These are phyloP conservation scores for Sebastes goodei DNA, from an alignment of 2,797 vertebrate species.

Conservation along the genomic window DNA sequence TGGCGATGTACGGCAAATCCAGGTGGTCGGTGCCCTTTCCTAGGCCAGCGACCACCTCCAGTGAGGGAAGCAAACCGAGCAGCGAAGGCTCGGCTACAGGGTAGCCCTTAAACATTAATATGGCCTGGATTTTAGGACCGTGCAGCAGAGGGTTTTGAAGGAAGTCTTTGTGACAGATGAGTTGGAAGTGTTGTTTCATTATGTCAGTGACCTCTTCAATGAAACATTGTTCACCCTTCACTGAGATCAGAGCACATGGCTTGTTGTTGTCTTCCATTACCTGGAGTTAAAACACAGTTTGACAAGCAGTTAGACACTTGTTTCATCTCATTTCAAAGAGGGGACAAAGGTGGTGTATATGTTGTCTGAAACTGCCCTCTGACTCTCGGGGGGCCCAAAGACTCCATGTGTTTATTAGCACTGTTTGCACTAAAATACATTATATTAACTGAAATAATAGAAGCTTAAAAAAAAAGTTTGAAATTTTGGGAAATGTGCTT, in stretches of 20 bases:
- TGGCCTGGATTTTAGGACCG: slow-evolving; percentile 75
- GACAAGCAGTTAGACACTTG: not conserved
- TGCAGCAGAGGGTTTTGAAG: slow-evolving; percentile 73
- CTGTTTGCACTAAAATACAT: too few relatives aligned
- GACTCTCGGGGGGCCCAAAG: not conserved
- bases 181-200: slow-evolving; percentile 75
- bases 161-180: slow-evolving; percentile 80
- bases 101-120: slow-evolving; percentile 29
- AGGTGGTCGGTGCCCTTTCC: slow-evolving; percentile 58
- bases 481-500: too few relatives aligned
- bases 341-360: too few relatives aligned
- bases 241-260: slow-evolving; percentile 76
- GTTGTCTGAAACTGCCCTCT: not conserved
- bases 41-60: slow-evolving; percentile 46
- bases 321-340: not conserved
- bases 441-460: too few relatives aligned
- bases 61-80: slow-evolving; percentile 15
- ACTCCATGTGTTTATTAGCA: not conserved
- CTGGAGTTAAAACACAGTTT: slow-evolving; percentile 30
- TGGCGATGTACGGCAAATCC: slow-evolving; percentile 41
- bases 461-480: too few relatives aligned
- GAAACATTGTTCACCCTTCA: slow-evolving; percentile 43
- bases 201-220: slow-evolving; percentile 62
- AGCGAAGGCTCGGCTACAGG: not conserved
- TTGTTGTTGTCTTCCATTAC: slow-evolving; percentile 66